Evolutionary conservation across 2,888 invertebrate species (phyloP), one percentile per base, ranked within the genome.

Genomic region (Nomada fucata): DNA sequence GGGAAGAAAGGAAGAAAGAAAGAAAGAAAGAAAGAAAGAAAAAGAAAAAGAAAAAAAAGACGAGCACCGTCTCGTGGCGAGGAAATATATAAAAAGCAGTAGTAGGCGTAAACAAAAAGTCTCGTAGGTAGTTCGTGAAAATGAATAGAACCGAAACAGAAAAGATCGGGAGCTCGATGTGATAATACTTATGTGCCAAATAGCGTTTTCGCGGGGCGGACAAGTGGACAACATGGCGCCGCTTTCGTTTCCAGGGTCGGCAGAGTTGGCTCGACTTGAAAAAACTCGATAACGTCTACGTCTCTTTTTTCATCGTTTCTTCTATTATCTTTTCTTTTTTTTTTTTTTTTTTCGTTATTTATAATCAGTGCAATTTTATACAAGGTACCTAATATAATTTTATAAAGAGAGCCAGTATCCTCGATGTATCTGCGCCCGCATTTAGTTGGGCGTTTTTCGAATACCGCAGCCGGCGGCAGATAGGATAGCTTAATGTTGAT

Each of bases 181-280:
- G 93, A 93, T 92, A 92, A 89, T 92, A 93, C 89, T 91, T 91
- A 93, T 93, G 93, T 93, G 93, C 93, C 93, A 93, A 93, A 93
- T 93, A 93, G 91, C 91, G 92, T 91, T 91, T 91, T 91, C 91
- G 90, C 89, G 90, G 88, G 81, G 87, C 69, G 82, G 87, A 79
- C 72, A 76, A 36, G 42, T 13, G 26, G 44, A 15, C 29, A 57
- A 20, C 57, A 15, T n/a, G n/a, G 44, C 71, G 77, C 78, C 84
- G 73, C 88, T 84, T 85, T 87, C 74, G 79, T 83, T 84, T 86
- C 84, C 80, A 86, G 88, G 88, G 88, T 90, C 89, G 88, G 85
- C 88, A 88, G 88, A 77, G 89, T 91, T 91, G 91, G 91, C 91
- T 91, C 89, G 89, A 90, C 86, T 86, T 86, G 82, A 89, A 3